These are phyloP conservation scores for Drosophila eohydei DNA, from an alignment of 2,888 invertebrate genomes.

Conservation along the genomic window DNA sequence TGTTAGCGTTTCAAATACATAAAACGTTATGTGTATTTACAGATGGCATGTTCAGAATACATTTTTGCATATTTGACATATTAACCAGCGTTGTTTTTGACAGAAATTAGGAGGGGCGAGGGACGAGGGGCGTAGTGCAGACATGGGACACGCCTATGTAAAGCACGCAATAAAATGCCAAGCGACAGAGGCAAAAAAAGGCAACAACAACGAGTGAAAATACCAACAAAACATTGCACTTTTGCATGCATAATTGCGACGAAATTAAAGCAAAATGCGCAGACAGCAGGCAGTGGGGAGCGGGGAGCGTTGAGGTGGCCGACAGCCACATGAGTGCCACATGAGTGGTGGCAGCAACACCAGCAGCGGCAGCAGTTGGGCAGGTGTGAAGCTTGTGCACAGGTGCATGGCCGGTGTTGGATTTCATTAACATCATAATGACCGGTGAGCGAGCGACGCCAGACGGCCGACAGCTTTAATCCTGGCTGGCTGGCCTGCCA, in stretches of 20 bases:
- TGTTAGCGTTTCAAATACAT: slow-evolving; percentile 25
- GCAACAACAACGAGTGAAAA: slow-evolving; percentile 22
- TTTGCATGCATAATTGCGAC: slow-evolving; percentile 78
- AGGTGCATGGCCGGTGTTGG: slow-evolving; percentile 75
- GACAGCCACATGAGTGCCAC: slow-evolving; percentile 57
- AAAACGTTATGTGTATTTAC: slow-evolving; percentile 20
- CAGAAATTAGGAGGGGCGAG: neutral
- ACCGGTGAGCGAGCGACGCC: slow-evolving; percentile 46
- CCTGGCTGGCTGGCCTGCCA: slow-evolving; percentile 43
- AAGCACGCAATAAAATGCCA: slow-evolving; percentile 71
- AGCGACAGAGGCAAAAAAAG: slow-evolving; percentile 28
- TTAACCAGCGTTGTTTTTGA: slow-evolving; percentile 62
- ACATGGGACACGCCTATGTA: slow-evolving; percentile 23
- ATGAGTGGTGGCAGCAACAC: slow-evolving; percentile 16
- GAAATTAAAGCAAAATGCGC: slow-evolving; percentile 75
- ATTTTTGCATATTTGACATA: slow-evolving; percentile 70
- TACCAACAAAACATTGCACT: slow-evolving; percentile 73
- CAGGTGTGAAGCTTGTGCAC: slow-evolving; percentile 74
- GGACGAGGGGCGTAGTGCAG: neutral
- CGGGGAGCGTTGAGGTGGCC: slow-evolving; percentile 23
- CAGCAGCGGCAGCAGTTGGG: slow-evolving; percentile 2
- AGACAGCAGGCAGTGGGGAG: slow-evolving; percentile 33
- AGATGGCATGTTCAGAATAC: slow-evolving; percentile 51
- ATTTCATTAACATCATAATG: slow-evolving; percentile 80
- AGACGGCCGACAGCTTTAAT: slow-evolving; percentile 67